These are phyloP conservation scores for Salvelinus fontinalis DNA, from an alignment of 2,113 vertebrate genomes.

Conservation along the genomic window DNA sequence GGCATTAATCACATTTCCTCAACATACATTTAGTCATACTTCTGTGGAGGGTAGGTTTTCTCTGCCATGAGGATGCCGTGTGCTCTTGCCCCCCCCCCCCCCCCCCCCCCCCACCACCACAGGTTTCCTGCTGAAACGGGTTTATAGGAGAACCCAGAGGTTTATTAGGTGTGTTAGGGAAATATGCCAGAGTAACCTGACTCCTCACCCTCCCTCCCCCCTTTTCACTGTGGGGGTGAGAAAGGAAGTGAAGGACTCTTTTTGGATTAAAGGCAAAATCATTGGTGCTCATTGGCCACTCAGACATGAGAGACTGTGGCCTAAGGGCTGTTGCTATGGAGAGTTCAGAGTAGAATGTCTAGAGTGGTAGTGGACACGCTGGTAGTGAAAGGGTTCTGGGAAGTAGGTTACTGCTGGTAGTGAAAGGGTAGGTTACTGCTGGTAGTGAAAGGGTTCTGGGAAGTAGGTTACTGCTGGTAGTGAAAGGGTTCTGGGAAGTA, in stretches of 20 bases:
- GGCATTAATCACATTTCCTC: slow-evolving; percentile 3
- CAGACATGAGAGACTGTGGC: slow-evolving; percentile 43
- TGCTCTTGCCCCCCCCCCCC: too few relatives aligned
- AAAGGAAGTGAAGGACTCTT: slow-evolving; percentile 38
- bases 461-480: too few relatives aligned
- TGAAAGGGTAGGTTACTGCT: too few relatives aligned
- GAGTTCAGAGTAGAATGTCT: slow-evolving; percentile 40
- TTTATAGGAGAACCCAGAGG: slow-evolving; percentile 17
- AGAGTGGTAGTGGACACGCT: slow-evolving; percentile 27
- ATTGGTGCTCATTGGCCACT: slow-evolving; percentile 58
- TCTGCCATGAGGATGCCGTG: too few relatives aligned
- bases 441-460: too few relatives aligned
- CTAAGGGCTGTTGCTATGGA: slow-evolving; percentile 70
- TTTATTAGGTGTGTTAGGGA: slow-evolving; percentile 9
- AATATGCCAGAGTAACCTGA: slow-evolving; percentile 56
- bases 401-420: slow-evolving; percentile 8
- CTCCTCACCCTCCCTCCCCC: slow-evolving; percentile 24
- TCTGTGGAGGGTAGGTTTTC: not conserved
- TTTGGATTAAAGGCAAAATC: slow-evolving; percentile 60
- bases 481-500: too few relatives aligned
- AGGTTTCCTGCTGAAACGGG: slow-evolving; percentile 16
- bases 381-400: not conserved
- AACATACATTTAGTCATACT: not conserved
- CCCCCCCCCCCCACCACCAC: not conserved
- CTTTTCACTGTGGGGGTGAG: slow-evolving; percentile 35